These are phyloP conservation scores for Ericerus pela DNA, from an alignment of 1,140 invertebrate genomes.

Conservation along the genomic window DNA sequence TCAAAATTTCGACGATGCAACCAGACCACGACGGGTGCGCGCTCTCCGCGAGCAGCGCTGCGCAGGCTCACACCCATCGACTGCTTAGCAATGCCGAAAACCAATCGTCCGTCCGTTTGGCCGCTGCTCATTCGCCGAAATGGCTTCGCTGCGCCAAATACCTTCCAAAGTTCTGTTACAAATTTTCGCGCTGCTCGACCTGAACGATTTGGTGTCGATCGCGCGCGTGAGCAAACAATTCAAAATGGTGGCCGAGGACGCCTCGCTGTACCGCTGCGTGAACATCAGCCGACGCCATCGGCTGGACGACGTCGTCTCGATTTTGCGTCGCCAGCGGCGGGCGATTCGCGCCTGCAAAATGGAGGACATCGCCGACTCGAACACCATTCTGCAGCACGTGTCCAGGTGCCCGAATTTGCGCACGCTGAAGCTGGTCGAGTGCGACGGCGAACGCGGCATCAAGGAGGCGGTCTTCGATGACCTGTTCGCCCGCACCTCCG, in stretches of 20 bases:
- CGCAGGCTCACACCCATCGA: too few species aligned
- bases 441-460: constrained; percentile 2
- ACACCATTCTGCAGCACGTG: background rate
- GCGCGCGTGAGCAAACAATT: background rate
- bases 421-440: background rate
- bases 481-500: background rate
- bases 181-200: background rate
- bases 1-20: too few species aligned
- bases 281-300: background rate
- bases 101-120: too few species aligned
- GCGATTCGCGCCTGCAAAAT: background rate
- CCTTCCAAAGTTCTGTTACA: background rate
- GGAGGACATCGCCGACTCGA: constrained; percentile 1
- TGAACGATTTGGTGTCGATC: background rate
- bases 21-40: too few species aligned
- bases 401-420: background rate
- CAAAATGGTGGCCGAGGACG: background rate
- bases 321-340: background rate
- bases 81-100: too few species aligned
- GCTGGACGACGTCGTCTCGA: background rate
- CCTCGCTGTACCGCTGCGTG: background rate
- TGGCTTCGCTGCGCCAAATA: background rate
- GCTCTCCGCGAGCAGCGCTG: too few species aligned
- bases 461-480: background rate
- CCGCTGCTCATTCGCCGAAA: background rate